Percentiles rank a stretch among this genome's conserved stretches.
phyloP scores from a whole-genome alignment of 2,888 invertebrate species.

The Chamaedrilus cognettii region DNA sequence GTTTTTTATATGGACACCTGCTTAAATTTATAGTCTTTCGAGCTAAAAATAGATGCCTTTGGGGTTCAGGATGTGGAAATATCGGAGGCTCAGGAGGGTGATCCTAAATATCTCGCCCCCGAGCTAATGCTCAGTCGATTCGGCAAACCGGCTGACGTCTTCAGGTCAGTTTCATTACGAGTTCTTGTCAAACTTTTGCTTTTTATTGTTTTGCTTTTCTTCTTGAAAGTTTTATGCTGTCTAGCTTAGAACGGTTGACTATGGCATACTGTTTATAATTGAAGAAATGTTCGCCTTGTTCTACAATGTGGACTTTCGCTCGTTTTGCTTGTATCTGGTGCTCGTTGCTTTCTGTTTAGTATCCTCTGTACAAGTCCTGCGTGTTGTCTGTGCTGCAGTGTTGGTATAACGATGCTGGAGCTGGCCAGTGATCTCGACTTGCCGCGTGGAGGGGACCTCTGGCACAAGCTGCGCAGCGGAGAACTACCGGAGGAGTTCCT shows the following conservation, averaged over 20 bases:
- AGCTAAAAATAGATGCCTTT: too few relatives aligned
- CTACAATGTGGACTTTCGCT: too few relatives aligned
- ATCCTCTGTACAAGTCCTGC: too few relatives aligned
- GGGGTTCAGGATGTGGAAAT: constrained; percentile 62
- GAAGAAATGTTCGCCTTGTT: too few relatives aligned
- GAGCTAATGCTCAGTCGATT: constrained; percentile 71
- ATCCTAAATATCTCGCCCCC: constrained; percentile 74
- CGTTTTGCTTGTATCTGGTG: background rate
- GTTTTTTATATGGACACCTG: too few relatives aligned
- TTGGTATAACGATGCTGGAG: constrained; percentile 75
- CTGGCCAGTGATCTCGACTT: constrained; percentile 72
- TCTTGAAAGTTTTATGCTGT: background rate
- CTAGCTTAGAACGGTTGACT: background rate
- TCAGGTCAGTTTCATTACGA: constrained; percentile 22
- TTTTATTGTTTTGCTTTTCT: background rate
- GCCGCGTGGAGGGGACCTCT: constrained; percentile 70
- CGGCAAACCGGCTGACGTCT: constrained; percentile 69
- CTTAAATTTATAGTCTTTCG: too few relatives aligned
- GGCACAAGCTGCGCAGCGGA: constrained; percentile 69
- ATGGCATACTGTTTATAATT: background rate
- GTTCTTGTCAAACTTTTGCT: background rate
- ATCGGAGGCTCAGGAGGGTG: constrained; percentile 70
- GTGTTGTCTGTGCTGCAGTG: constrained; percentile 56
- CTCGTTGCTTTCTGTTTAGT: too few relatives aligned
- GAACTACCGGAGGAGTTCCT: constrained; percentile 37